Base-by-base conservation (phyloP, 2,797 vertebrate species). In the Sibirionetta formosa region DNA sequence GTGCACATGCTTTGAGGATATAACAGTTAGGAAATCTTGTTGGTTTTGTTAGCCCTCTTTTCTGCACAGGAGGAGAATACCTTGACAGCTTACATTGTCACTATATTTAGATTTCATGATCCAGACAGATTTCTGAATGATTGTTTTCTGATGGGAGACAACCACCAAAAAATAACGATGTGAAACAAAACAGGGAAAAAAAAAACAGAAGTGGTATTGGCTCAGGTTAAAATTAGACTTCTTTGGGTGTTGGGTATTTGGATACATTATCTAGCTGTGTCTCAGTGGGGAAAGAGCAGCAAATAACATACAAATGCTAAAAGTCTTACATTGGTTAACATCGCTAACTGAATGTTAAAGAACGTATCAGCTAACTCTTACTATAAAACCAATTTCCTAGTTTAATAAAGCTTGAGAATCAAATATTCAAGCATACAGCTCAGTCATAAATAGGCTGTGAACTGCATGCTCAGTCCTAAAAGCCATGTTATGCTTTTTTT, bases 401-500 rank as follows among this genome's bases (percentile, higher is more conserved):
- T 69, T 93, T 58, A 90, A 66, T 70, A 88, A 90, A 89, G 76
- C 70, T 3, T 19, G 33, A 70, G 56, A 86, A 86, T 71, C 63
- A 90, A 91, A 70, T 46, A 94, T 56, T 82, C 19, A 6, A 6
- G 77, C 63, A 63, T 33, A 79, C 15, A 95, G 46, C 64, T 77
- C 71, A 93, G 69, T 78, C 86, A 89, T 33, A 85, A 84, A 82
- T 1, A 90, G 78, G 33, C 53, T n/a, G 61, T 61, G 88, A 94
- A 86, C 71, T 71, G n/a, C 71, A 51, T 57, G 72, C 64, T 56
- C 2, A 0, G 29, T 19, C 29, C 76, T 76, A 18, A 18, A 91
- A 79, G 36, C 19, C 42, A 7, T 0, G 2, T 26, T 66, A 64
- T 27, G 46, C 27, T 31, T 16, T 11, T 76, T 26, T 50, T 35